Base-by-base conservation (phyloP, 2,797 vertebrate species). In the Leuciscus waleckii region DNA sequence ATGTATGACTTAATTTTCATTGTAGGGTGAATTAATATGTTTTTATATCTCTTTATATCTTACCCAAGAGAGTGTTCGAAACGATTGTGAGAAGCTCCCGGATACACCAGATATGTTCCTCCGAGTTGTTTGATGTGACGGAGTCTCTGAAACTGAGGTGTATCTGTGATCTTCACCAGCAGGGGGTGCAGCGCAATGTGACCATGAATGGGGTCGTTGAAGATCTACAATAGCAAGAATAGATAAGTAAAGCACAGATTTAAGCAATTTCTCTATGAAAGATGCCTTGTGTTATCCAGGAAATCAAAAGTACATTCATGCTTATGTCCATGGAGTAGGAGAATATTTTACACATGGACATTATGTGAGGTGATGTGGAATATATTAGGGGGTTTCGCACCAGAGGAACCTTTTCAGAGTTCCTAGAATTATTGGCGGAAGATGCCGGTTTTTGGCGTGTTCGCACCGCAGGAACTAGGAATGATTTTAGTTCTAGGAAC, bases 121-220 rank as follows among this genome's bases (percentile, higher is more conserved):
- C 95, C 95, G 0, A 96, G 90, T 89, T 96, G 95, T 84, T 95
- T 96, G 84, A 96, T 89, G 89, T 93, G 56, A 7, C 94, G 89
- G 0, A 96, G 90, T 80, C 95, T 93, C 82, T 96, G 95, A 90
- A 96, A 95, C 90, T 95, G 94, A 41, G 97, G 97, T 0, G 98
- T 99, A 92, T 99, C 97, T 0, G 98, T 97, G 92, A 99, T 97
- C 26, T 84, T 91, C 82, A 98, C 89, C 1, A 99, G 96, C 23
- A 99, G 95, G 0, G 97, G 97, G 70, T 97, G 97, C 5, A 99
- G 67, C 83, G 96, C 96, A 86, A 99, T 94, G 63, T 98, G 97
- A 0, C 98, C 98, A 0, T 99, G 98, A 86, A 99, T 93, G 3
- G 97, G 97, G 89, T 99, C 98, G 0, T 99, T 99, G 82, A 99